Conservation (phyloP, 2,888 invertebrate genomes). For the Nymphalis polychloros region DNA sequence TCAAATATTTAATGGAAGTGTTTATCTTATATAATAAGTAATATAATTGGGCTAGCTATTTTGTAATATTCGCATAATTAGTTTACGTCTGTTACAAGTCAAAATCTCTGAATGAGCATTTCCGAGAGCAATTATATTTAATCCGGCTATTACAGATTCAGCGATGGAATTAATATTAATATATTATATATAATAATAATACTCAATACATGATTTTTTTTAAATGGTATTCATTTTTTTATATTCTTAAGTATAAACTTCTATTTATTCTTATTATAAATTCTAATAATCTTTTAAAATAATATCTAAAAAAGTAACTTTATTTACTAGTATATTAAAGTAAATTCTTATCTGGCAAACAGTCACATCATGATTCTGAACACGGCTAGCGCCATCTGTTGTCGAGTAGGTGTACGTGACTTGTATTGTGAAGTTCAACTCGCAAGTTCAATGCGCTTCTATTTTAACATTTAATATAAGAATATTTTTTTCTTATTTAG, state of each 20-base stretch:
- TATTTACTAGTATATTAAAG: too few species aligned
- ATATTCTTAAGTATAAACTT: too few species aligned
- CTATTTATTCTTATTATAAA: too few species aligned
- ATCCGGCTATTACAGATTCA: constrained; percentile 1
- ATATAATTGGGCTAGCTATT: constrained; percentile 5
- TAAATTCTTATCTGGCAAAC: too few species aligned
- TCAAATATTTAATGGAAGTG: too few species aligned
- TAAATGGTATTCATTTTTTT: too few species aligned
- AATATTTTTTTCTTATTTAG: too few species aligned
- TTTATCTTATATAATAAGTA: background rate
- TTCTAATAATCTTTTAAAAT: too few species aligned
- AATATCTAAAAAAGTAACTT: too few species aligned
- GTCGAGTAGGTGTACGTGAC: constrained; percentile 53
- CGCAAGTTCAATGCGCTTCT: too few species aligned
- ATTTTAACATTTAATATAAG: too few species aligned
- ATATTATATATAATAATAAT: background rate
- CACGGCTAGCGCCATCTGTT: constrained; percentile 60
- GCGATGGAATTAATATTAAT: background rate
- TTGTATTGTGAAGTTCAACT: background rate
- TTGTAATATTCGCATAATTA: constrained; percentile 21
- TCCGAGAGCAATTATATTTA: constrained; percentile 15
- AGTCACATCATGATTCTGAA: background rate
- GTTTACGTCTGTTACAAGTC: constrained; percentile 20
- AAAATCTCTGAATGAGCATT: constrained; percentile 3
- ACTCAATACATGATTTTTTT: too few species aligned